Evolutionary conservation across 2,888 invertebrate species (phyloP).

Genomic region (Acleris literana): DNA sequence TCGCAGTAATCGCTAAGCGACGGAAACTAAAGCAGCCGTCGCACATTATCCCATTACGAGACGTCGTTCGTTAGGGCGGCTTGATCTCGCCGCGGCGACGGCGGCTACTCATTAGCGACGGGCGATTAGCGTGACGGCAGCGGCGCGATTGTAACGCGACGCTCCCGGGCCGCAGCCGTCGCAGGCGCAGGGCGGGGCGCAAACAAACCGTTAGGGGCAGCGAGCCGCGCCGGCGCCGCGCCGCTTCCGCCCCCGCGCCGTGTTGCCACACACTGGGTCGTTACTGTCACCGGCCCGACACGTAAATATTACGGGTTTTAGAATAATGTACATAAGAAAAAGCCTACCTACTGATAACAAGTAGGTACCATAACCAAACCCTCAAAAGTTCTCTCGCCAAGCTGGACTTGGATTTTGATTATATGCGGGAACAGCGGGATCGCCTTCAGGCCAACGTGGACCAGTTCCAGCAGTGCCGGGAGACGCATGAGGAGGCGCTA

Average conservation of each 20-base stretch:
- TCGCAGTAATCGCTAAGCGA: not conserved
- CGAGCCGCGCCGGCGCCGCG: constrained; percentile 42
- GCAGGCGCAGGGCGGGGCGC: constrained; percentile 39
- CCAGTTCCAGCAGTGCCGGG: no score
- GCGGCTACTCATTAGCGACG: constrained; percentile 45
- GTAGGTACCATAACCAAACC: no score
- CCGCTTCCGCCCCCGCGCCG: constrained; percentile 9
- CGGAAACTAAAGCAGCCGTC: constrained; percentile 1
- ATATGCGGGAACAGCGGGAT: no score
- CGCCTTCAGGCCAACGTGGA: no score
- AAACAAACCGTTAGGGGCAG: constrained; percentile 61
- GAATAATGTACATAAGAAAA: not conserved
- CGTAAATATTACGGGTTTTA: constrained; percentile 1
- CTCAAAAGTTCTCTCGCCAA: no score
- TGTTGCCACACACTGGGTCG: constrained; percentile 5
- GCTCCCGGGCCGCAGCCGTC: constrained; percentile 2
- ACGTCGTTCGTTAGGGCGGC: constrained; percentile 10
- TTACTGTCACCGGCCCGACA: constrained; percentile 5
- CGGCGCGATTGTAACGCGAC: constrained; percentile 51
- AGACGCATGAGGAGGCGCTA: no score
- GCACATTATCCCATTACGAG: constrained; percentile 25
- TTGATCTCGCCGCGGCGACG: constrained; percentile 37
- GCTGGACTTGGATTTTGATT: no score
- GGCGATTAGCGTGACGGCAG: constrained; percentile 49
- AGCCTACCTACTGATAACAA: no score